Evolutionary conservation across 2,113 vertebrate genomes (phyloP).

Genomic region (Antechinus stuartii): DNA sequence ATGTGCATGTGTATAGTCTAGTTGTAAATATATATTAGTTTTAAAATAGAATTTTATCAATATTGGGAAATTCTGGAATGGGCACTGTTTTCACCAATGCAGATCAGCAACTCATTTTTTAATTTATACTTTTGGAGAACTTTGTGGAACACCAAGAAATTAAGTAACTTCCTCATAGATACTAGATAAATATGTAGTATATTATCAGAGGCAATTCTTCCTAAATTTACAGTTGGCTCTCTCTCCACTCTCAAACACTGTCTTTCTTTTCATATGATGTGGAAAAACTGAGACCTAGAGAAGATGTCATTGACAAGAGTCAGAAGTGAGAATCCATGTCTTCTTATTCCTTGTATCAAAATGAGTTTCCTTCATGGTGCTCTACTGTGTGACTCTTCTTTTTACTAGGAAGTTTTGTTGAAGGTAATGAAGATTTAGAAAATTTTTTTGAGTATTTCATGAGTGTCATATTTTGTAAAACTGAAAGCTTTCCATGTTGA

Average conservation of each 20-base stretch:
- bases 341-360: not conserved
- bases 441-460: conserved; percentile 8
- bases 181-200: not conserved
- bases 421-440: conserved; percentile 35
- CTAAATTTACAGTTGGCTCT: not conserved
- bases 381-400: conserved; percentile 33
- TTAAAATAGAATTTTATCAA: not conserved
- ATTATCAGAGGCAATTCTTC: not conserved
- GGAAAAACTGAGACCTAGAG: not conserved
- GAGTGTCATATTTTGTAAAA: not conserved
- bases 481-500: conserved; percentile 29
- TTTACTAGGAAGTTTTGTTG: not conserved
- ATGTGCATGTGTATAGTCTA: no score
- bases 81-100: not conserved
- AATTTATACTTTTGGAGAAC: not conserved
- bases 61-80: not conserved
- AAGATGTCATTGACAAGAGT: not conserved
- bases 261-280: not conserved
- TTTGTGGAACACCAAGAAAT: not conserved
- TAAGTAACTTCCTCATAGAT: not conserved
- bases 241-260: not conserved
- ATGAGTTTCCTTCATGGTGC: not conserved
- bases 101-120: not conserved
- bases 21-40: not conserved
- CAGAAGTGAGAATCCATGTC: not conserved